These are phyloP conservation scores for Thamnophis elegans DNA, from an alignment of 2,797 vertebrate genomes.

Conservation along the genomic window DNA sequence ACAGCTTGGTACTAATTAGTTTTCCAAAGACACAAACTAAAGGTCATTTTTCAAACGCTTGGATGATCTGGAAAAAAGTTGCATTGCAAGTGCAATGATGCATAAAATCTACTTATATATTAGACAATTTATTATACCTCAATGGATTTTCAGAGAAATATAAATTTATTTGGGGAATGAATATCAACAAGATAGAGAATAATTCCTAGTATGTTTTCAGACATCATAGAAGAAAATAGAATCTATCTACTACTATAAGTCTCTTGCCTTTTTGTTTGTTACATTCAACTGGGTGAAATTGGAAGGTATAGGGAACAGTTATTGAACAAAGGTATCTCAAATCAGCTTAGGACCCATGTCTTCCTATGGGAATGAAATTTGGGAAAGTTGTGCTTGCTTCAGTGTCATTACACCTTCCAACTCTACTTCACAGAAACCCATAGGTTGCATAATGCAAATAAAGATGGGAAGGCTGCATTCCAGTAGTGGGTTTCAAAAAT, in stretches of 20 bases:
- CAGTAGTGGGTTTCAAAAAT: too few relatives aligned
- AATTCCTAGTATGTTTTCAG: neutral
- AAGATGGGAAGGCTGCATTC: neutral
- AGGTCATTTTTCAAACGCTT: slow-evolving; percentile 6
- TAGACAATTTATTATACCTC: neutral
- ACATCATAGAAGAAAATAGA: neutral
- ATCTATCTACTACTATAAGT: neutral
- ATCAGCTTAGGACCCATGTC: neutral
- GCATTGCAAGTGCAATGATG: neutral
- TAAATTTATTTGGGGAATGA: neutral
- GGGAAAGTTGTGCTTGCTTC: neutral
- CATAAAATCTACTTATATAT: slow-evolving; percentile 16
- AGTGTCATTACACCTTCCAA: neutral
- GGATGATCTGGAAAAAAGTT: slow-evolving; percentile 3
- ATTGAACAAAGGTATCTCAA: neutral
- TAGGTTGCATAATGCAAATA: neutral
- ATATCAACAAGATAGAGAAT: neutral
- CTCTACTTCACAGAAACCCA: neutral
- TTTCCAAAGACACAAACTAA: slow-evolving; percentile 34
- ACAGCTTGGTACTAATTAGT: neutral
- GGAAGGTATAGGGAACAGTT: neutral
- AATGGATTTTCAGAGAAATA: neutral
- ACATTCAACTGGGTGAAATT: neutral
- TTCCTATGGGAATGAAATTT: neutral
- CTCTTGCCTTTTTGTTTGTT: neutral